Base-by-base conservation (phyloP, 2,888 invertebrate genomes). In the Polymixis flavicincta region DNA sequence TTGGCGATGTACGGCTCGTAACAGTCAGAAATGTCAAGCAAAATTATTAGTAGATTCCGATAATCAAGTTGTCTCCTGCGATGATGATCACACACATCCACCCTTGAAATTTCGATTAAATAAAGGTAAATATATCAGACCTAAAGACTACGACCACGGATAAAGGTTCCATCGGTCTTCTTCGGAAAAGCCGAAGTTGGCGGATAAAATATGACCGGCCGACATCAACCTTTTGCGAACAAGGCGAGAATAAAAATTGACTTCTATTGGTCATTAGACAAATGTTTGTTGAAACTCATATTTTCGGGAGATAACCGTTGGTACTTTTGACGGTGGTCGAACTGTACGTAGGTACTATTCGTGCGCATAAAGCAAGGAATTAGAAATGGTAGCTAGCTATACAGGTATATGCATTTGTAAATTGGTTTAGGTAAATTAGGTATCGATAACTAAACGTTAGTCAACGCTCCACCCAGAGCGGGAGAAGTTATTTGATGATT, bases 1-100 rank as follows among this genome's bases (percentile, higher is more conserved):
- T 3, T 68, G 42, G 28, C 25, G 68, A 54, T 71, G 71, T n/a
- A 67, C 52, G 5, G 52, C 52, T 45, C 52, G 71, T 8, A 54
- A 0, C 17, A 67, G n/a, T n/a, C 11, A 67, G n/a, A 67, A 52
- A 17, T 71, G 71, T 28, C 28, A 37, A 8, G 71, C 71, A 22
- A 54, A 17, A 17, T 67, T 71, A 42, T 11, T 45, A n/a, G 17
- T 67, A 3, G 42, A 71, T 28, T 7, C 7, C 11, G n/a, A 71
- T 7, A 54, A 67, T n/a, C 17, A 45, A 17, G 17, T 71, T 28
- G 8, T 68, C 42, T 67, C 42, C 54, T 28, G 42, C 67, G 42
- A 54, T 0, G 42, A 54, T 13, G 0, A 42, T 11, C 71, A 71
- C 52, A n/a, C 68, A 13, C 71, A 71, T 45, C 28, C 54, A 8